These are phyloP conservation scores for Tragelaphus scriptus DNA, from an alignment of 2,113 vertebrate species.

Conservation along the genomic window DNA sequence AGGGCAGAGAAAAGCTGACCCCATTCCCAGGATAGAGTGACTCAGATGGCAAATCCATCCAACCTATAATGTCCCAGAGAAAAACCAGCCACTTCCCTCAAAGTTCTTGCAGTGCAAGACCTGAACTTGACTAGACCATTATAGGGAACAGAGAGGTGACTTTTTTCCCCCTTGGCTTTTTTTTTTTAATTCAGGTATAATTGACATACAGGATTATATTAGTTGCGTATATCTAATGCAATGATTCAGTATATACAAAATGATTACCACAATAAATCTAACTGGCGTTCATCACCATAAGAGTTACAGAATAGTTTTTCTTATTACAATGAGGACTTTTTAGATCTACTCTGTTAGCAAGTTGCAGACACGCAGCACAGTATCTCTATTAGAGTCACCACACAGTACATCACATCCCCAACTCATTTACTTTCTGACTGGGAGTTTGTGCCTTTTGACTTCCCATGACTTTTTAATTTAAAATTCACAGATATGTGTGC, in stretches of 20 bases:
- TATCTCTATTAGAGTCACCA: background rate
- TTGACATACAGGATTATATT: background rate
- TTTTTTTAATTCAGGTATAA: background rate
- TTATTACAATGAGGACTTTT: background rate
- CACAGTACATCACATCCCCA: background rate
- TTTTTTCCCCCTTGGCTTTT: background rate
- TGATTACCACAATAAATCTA: background rate
- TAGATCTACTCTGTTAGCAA: background rate
- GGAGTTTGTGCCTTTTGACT: background rate
- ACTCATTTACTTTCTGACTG: background rate
- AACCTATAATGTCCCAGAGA: background rate
- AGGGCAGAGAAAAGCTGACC: background rate
- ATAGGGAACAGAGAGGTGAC: background rate
- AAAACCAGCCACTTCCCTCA: background rate
- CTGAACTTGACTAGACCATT: background rate
- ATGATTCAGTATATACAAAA: background rate
- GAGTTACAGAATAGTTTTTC: background rate
- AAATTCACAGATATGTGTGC: background rate
- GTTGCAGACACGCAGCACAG: background rate
- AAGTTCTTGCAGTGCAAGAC: background rate
- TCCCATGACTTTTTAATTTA: background rate
- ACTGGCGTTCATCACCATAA: rapidly evolving
- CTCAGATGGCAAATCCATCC: background rate
- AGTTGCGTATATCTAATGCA: background rate
- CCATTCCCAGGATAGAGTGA: background rate